phyloP scores from a whole-genome alignment of 2,113 vertebrate genomes.

The Ceratotherium simum region DNA sequence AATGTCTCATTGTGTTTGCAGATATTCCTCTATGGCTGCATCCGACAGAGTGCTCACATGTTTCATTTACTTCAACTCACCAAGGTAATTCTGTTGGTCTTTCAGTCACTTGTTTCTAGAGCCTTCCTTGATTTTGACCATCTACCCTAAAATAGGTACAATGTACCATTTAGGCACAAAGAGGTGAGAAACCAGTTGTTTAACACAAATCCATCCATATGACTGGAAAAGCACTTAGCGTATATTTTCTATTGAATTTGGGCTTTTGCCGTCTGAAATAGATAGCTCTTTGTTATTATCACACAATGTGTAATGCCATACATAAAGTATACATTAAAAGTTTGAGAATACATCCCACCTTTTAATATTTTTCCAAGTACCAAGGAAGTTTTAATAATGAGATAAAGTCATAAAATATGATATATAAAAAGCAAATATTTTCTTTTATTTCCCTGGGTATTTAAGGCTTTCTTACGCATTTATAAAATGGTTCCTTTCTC shows the following conservation, averaged over 20 bases:
- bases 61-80: neutral
- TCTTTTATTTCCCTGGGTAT: neutral
- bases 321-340: neutral
- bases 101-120: neutral
- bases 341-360: neutral
- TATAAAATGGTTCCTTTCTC: neutral
- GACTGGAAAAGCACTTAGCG: neutral
- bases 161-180: neutral
- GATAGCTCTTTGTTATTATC: neutral
- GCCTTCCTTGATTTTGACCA: neutral
- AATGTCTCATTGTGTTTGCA: neutral
- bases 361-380: neutral
- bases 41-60: accelerated
- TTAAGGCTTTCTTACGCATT: neutral
- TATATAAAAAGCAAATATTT: neutral
- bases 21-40: too few relatives aligned
- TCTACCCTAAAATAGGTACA: neutral
- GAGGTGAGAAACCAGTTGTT: neutral
- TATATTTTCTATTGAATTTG: neutral
- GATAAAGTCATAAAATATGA: neutral
- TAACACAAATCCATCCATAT: neutral
- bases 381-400: neutral
- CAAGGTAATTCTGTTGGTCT: neutral
- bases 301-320: neutral
- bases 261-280: neutral